Evolutionary conservation across 2,797 vertebrate genomes (phyloP).

Genomic region (Chaetodon trifasciatus): DNA sequence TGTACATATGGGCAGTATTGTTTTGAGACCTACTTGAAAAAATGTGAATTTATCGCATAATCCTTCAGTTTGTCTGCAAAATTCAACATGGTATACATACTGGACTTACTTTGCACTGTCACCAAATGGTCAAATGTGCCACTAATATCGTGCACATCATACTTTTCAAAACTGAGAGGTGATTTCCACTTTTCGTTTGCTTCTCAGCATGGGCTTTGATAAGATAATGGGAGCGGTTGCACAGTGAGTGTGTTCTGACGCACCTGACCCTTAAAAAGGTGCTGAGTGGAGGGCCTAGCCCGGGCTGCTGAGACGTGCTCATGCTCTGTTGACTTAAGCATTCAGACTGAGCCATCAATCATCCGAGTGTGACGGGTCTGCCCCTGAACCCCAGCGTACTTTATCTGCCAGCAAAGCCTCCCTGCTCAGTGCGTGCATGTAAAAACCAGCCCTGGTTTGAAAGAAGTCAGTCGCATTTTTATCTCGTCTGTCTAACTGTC

Average conservation of each 20-base stretch:
- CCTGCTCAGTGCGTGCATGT: slow-evolving; percentile 67
- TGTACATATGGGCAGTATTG: neutral
- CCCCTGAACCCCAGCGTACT: slow-evolving; percentile 75
- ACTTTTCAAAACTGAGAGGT: slow-evolving; percentile 30
- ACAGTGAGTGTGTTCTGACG: slow-evolving; percentile 71
- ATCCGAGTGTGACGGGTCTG: slow-evolving; percentile 81
- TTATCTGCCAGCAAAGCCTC: slow-evolving; percentile 80
- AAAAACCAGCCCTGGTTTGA: slow-evolving; percentile 75
- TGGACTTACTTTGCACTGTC: neutral
- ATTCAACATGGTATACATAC: neutral
- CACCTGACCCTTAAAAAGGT: slow-evolving; percentile 86
- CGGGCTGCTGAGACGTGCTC: slow-evolving; percentile 84
- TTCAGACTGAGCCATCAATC: slow-evolving; percentile 87
- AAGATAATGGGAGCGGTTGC: slow-evolving; percentile 82
- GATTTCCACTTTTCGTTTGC: slow-evolving; percentile 38
- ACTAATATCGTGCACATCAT: neutral
- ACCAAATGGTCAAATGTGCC: neutral
- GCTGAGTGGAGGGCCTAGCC: slow-evolving; percentile 77
- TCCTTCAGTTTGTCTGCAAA: neutral
- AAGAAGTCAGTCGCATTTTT: slow-evolving; percentile 55
- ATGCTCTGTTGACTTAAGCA: slow-evolving; percentile 87
- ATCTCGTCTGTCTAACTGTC: slow-evolving; percentile 27
- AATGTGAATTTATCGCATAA: neutral
- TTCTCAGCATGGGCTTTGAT: slow-evolving; percentile 67
- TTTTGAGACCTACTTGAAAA: neutral